phyloP scores from a whole-genome alignment of 2,888 invertebrate species.

The Diploptera punctata region DNA sequence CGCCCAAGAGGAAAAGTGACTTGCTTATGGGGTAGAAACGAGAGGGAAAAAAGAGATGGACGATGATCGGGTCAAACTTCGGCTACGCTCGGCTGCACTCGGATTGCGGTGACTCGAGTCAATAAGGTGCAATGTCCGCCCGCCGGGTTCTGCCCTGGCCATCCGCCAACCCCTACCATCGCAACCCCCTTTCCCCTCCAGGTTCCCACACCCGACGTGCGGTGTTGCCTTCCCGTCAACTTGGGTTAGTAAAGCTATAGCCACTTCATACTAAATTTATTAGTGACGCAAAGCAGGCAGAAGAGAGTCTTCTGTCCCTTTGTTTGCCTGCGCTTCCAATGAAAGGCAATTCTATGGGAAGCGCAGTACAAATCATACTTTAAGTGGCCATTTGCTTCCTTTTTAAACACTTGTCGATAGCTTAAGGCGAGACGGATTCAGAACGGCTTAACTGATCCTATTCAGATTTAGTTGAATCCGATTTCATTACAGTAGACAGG shows the following conservation, averaged over 20 bases:
- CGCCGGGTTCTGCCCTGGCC: conserved; percentile 50
- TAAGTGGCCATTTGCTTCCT: too few species aligned
- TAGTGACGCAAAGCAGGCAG: conserved; percentile 30
- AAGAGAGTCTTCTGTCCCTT: background rate
- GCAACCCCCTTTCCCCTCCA: conserved; percentile 66
- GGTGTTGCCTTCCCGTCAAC: conserved; percentile 39
- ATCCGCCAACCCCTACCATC: conserved; percentile 52
- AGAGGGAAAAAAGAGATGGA: conserved; percentile 3
- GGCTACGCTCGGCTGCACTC: conserved; percentile 38
- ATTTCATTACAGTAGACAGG: too few species aligned
- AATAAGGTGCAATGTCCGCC: conserved; percentile 60
- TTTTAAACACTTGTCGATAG: too few species aligned
- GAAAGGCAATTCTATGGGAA: too few species aligned
- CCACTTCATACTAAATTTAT: conserved; percentile 39
- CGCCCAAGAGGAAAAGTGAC: conserved; percentile 23
- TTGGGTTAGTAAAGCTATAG: conserved; percentile 33
- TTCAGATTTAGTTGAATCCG: too few species aligned
- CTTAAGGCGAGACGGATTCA: too few species aligned
- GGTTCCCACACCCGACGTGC: conserved; percentile 51
- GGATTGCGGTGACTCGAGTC: conserved; percentile 53
- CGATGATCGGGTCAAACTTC: conserved; percentile 36
- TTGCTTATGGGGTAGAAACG: background rate
- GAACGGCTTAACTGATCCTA: too few species aligned
- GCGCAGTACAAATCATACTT: too few species aligned
- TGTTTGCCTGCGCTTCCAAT: too few species aligned